Evolutionary conservation across 2,113 vertebrate species (phyloP).

Genomic region (Datnioides undecimradiatus): DNA sequence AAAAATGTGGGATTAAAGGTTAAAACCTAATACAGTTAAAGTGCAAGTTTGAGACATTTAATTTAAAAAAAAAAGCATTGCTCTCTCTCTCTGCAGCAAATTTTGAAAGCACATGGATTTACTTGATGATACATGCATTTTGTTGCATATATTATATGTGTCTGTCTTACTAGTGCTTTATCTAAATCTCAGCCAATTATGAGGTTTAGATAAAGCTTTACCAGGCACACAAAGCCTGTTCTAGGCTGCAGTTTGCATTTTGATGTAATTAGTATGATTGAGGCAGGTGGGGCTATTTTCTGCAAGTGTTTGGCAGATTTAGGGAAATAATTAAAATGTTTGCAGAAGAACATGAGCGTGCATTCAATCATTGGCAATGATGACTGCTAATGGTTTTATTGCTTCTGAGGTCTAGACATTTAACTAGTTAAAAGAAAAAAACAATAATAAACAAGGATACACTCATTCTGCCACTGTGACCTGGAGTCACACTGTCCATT

Average conservation of each 20-base stretch:
- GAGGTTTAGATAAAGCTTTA: no score
- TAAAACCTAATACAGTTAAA: not conserved
- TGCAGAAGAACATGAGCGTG: not conserved
- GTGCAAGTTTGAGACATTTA: not conserved
- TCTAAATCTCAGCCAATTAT: not conserved
- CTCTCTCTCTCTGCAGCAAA: not conserved
- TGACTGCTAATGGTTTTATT: not conserved
- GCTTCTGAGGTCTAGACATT: not conserved
- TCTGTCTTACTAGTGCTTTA: not conserved
- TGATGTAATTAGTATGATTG: not conserved
- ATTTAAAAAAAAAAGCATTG: no score
- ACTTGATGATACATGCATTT: not conserved
- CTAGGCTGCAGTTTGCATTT: not conserved
- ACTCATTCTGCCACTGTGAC: slow-evolving; percentile 18
- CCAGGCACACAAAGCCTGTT: no score
- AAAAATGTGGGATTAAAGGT: not conserved
- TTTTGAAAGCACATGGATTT: not conserved
- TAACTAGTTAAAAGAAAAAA: not conserved
- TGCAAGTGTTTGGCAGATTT: no score
- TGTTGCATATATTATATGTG: not conserved
- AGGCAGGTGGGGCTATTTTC: no score
- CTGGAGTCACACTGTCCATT: slow-evolving; percentile 7
- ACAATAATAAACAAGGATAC: not conserved
- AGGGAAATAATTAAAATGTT: no score
- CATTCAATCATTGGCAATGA: not conserved